Evolutionary conservation across 2,888 invertebrate genomes (phyloP), one percentile per base, ranked within the genome.

Genomic region (Morinoia aosen): DNA sequence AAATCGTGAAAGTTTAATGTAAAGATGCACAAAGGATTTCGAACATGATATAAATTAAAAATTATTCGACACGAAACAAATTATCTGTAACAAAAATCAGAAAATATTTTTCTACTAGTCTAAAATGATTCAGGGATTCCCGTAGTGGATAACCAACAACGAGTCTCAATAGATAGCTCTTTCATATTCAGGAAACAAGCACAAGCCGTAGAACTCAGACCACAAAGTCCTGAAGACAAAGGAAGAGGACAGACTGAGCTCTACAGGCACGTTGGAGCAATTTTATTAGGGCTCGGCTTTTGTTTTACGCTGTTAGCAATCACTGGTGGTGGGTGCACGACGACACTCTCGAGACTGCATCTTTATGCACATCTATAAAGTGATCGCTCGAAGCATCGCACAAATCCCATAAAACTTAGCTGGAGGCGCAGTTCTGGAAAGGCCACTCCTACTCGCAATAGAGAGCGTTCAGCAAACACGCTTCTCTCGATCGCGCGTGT

Each of bases 341-440:
- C 90, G 90, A 48, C 90, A 90, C 14, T 40, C 90, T 90, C 90
- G 39, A 19, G 90, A 90, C 90, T 90, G 90, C 90, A 90, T 90
- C 90, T 90, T 90, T 90, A 90, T 90, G 90, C 19, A 90, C 90
- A 90, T 90, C 90, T 40, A 90, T 90, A 90, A 90, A 90, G 90
- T 90, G 90, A 90, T 90, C 40, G 90, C 90, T 90, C 48, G 90
- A 90, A 90, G 90, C 90, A 90, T 90, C 90, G 39, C 90, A 40
- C 16, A 90, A 90, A 90, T 90, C 90, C 90, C 48, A 90, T 90
- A 90, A 90, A 90, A 90, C 48, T 90, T 90, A 14, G 90, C 90
- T 90, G 39, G 90, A 40, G 40, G 90, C 90, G 90, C 90, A 48
- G 90, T 90, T 40, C 40, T 90, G 48, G 90, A 90, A 90, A 40